Base-by-base conservation (phyloP, 2,797 vertebrate genomes). In the Macropus fuliginosus region DNA sequence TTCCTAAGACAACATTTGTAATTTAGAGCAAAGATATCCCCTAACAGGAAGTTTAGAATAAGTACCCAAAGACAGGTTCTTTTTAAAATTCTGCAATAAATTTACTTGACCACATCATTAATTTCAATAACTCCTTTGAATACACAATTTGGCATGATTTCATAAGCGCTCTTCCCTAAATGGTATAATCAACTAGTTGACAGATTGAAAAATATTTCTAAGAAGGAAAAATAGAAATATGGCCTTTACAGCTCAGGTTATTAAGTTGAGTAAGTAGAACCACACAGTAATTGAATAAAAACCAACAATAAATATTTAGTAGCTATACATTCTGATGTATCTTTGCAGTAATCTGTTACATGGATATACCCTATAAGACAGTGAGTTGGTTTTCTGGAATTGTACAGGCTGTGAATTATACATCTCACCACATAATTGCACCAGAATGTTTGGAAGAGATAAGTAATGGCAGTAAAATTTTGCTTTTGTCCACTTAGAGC, bases 251-350 rank as follows among this genome's bases (percentile, higher is more conserved):
- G 55, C 93, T 97, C 34, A 94, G 93, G 94, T 95, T 96, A 97
- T 97, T 96, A 96, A 94, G 28, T 91, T 0, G 0, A 89, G 92
- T 93, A 95, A 91, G 54, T 55, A 16, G 54, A 97, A 66, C 94
- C 92, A 66, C 55, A 95, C 55, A 52, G 91, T 93, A 95, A 91
- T 24, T 93, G 91, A 97, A 97, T 94, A 95, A 96, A 95, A 92
- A 97, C 96, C 91, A 95, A 56, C 94, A 74, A 97, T 96, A 95
- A 97, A 97, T 98, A 98, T 97, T 98, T 97, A 97, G 96, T 57
- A 96, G 94, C 91, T 94, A 92, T 92, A 93, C 92, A 96, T 93
- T 95, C 94, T 95, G 94, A 93, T 55, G 92, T 46, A 95, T 57
- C 91, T 93, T 94, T 92, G 56, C 87, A 97, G 97, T 95, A 94